phyloP scores from a whole-genome alignment of 2,888 invertebrate species.

The Pollenia labialis region DNA sequence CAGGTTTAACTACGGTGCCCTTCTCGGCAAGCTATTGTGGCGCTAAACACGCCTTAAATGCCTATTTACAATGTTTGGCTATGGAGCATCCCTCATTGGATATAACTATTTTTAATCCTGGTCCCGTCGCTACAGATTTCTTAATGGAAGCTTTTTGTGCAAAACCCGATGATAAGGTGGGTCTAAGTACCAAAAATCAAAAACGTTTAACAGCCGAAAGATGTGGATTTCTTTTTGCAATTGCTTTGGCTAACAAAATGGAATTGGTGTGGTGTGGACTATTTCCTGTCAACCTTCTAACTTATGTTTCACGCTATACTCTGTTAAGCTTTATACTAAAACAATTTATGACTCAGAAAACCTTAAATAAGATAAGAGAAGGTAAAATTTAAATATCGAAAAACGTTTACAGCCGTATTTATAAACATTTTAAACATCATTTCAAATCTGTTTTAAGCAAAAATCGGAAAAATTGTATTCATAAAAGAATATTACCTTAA shows the following conservation, averaged over 20 bases:
- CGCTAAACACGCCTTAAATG: constrained; percentile 91
- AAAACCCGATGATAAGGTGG: constrained; percentile 85
- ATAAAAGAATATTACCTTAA: too few species aligned
- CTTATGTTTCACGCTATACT: constrained; percentile 87
- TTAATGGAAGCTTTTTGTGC: constrained; percentile 89
- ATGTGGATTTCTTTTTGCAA: constrained; percentile 86
- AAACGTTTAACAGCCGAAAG: constrained; percentile 86
- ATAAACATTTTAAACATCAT: too few species aligned
- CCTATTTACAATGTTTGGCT: constrained; percentile 89
- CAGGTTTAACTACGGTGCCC: constrained; percentile 88
- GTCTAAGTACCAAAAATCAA: constrained; percentile 83
- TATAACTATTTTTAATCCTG: constrained; percentile 90
- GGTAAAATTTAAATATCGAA: constrained; percentile 76
- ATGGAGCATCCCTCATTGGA: constrained; percentile 85
- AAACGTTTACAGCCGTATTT: too few species aligned
- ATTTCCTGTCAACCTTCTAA: constrained; percentile 86
- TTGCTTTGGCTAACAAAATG: constrained; percentile 86
- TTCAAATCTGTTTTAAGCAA: too few species aligned
- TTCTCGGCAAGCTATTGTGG: constrained; percentile 89
- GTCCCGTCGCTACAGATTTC: constrained; percentile 90
- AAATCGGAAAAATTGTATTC: too few species aligned
- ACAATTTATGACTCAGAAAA: constrained; percentile 77
- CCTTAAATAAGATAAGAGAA: constrained; percentile 79
- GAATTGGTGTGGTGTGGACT: constrained; percentile 89
- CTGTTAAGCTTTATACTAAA: constrained; percentile 76